Evolutionary conservation across 2,888 invertebrate species (phyloP).

Genomic region (Limnephilus marmoratus): DNA sequence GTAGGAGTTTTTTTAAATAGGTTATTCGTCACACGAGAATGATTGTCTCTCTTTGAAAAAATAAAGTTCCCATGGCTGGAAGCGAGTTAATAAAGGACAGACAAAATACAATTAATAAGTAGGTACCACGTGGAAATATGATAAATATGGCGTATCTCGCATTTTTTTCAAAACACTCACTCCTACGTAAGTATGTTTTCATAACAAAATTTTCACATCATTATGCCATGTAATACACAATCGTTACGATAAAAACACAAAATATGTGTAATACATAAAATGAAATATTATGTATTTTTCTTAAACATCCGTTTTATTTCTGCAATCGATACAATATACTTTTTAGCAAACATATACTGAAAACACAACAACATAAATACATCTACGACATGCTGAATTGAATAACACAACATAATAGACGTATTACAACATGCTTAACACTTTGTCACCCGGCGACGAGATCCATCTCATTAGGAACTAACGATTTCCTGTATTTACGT

Average conservation of each 20-base stretch:
- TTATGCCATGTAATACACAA: background rate
- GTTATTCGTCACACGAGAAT: no score
- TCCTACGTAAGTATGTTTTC: background rate
- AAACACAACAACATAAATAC: background rate
- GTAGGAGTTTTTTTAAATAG: no score
- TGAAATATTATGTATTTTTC: background rate
- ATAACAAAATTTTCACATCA: background rate
- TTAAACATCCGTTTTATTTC: background rate
- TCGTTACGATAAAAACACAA: background rate
- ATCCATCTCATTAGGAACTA: slow-evolving; percentile 7
- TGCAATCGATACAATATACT: background rate
- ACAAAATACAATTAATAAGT: no score
- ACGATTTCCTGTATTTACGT: background rate
- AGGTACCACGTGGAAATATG: no score
- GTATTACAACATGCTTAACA: background rate
- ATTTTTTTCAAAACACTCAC: background rate
- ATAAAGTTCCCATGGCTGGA: no score
- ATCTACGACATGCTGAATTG: background rate
- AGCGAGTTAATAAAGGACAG: no score
- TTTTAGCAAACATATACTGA: no score
- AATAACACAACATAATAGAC: background rate
- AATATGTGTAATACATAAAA: background rate
- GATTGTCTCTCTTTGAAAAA: no score
- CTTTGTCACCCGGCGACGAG: background rate
- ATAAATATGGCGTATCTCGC: no score